These are phyloP conservation scores for Thunnus maccoyii DNA, from an alignment of 2,113 vertebrate species.

Conservation along the genomic window DNA sequence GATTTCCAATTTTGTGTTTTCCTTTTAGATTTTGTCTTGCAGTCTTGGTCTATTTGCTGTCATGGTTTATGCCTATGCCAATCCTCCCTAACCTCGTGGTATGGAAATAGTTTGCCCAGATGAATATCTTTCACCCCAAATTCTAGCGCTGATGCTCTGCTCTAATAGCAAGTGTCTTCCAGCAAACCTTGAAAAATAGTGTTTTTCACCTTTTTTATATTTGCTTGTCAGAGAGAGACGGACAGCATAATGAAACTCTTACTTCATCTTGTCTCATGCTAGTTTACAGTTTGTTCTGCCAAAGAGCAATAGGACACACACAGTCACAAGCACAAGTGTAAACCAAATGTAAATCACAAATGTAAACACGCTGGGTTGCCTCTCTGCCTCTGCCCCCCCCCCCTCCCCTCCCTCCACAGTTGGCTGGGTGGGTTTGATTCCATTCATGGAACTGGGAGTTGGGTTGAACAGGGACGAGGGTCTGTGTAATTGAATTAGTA, in stretches of 20 bases:
- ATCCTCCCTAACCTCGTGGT: background rate
- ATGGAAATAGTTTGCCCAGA: background rate
- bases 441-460: constrained; percentile 67
- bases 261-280: background rate
- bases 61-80: background rate
- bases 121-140: background rate
- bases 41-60: background rate
- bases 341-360: constrained; percentile 56
- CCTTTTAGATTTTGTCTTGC: background rate
- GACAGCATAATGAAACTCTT: background rate
- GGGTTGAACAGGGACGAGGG: constrained; percentile 18
- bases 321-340: constrained; percentile 22
- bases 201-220: constrained; percentile 4
- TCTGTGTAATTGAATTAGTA: constrained; percentile 75
- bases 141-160: background rate
- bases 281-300: constrained; percentile 26
- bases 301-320: constrained; percentile 18
- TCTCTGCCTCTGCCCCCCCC: background rate
- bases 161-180: background rate
- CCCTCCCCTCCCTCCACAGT: background rate
- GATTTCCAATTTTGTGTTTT: constrained; percentile 26
- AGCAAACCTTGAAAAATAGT: background rate
- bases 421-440: constrained; percentile 47
- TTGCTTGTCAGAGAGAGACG: background rate
- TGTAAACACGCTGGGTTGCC: constrained; percentile 57